Evolutionary conservation across 37 sponge, comb jelly and placozoan genomes (phyloP).

Genomic region (Beroe ovata): DNA sequence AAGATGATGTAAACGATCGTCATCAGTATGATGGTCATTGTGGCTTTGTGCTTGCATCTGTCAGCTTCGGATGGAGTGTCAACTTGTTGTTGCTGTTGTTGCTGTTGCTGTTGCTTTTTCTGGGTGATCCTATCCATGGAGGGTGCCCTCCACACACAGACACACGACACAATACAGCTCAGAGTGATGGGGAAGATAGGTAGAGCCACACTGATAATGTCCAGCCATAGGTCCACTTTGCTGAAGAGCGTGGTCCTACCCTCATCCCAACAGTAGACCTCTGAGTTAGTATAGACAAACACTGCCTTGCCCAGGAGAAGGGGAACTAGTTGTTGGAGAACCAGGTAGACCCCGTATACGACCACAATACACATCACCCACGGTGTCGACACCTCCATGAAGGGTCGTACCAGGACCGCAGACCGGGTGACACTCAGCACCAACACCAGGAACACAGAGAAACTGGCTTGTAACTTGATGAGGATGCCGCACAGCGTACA

Average conservation of each 20-base stretch:
- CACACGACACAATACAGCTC: constrained; percentile 22
- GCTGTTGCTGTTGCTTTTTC: neutral
- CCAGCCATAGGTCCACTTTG: neutral
- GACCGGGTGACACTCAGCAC: constrained; percentile 38
- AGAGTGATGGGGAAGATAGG: constrained; percentile 58
- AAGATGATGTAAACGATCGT: constrained; percentile 46
- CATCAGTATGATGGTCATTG: constrained; percentile 47
- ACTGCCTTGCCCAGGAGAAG: neutral
- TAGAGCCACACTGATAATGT: neutral
- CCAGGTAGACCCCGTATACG: constrained; percentile 12
- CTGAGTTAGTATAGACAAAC: constrained; percentile 9
- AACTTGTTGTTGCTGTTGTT: neutral
- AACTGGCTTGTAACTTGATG: constrained; percentile 44
- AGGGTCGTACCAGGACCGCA: constrained; percentile 9
- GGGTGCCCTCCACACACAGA: constrained; percentile 17
- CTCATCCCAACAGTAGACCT: constrained; percentile 64
- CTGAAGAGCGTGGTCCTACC: neutral
- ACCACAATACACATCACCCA: neutral
- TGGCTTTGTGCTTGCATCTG: constrained; percentile 11
- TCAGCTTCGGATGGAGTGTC: neutral
- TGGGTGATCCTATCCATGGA: no score
- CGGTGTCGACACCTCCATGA: constrained; percentile 22
- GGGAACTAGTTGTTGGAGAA: constrained; percentile 22
- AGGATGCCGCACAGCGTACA: constrained; percentile 32
- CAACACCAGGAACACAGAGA: constrained; percentile 51